Evolutionary conservation across 92 coral and sea anemone genomes (phyloP), one percentile per base, ranked within the genome.

Genomic region (Meandrina meandrites): DNA sequence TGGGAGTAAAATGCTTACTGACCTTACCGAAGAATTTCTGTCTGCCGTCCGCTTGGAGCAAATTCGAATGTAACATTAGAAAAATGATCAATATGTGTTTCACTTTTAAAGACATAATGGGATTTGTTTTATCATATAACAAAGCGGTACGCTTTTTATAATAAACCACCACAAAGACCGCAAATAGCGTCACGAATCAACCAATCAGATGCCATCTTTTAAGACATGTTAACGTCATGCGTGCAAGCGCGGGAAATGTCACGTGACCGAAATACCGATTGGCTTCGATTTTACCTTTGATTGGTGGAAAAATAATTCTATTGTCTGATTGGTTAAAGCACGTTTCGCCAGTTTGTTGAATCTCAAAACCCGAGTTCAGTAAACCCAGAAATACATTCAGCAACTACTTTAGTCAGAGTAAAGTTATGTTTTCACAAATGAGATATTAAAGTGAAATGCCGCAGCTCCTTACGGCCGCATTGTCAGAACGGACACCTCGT

Each of bases 41-140:
- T 36, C 77, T 35, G 51, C 51, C 30, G 48, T 73, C 77, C 6
- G 48, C 77, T 35, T 73, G 27, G 48, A 34, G 48, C 77, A 73
- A 73, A 73, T 22, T 73, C 45, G 15, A 73, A 73, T 17, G 77
- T 8, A 73, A 73, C 27, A 19, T 34, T 37, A 19, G 27, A 34
- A 36, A 66, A 40, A 28, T 19, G 45, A 35, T 36, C 51, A 35
- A 35, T 73, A 36, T 73, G 14, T 34, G 48, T 18, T 35, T 73
- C 51, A 73, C 48, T 73, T 73, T 19, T 21, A 36, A 73, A 73
- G 77, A 73, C 50, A 1, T 73, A 36, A 73, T 37, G 10, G 35
- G 77, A 73, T 73, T 73, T 73, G 77, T 73, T 73, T 73, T 36
- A 37, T 73, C 48, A 73, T 73, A 37, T 73, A 73, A 73, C 77